Conservation (phyloP, 2,113 vertebrate species). For the Pycnonotus jocosus region DNA sequence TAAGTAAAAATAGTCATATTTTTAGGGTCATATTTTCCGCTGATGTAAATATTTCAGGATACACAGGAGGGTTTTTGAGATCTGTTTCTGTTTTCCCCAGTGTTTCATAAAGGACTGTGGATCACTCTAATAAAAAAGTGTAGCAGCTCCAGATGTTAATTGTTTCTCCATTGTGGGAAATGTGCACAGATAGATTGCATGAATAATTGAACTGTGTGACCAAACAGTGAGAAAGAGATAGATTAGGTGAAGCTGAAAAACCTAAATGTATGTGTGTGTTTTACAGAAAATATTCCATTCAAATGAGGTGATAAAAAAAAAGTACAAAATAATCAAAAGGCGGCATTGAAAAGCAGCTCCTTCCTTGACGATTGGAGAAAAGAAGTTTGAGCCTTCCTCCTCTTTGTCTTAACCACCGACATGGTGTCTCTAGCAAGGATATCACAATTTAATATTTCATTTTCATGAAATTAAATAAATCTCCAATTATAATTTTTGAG, state of each 20-base stretch:
- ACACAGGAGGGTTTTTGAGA: accelerated
- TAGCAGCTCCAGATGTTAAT: neutral
- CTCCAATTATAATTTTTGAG: neutral
- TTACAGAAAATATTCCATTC: neutral
- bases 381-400: neutral
- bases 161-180: neutral
- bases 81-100: neutral
- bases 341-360: neutral
- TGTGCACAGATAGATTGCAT: neutral
- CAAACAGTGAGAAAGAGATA: neutral
- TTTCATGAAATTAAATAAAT: neutral
- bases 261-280: neutral
- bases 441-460: neutral
- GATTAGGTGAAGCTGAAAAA: neutral
- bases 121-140: neutral
- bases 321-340: neutral
- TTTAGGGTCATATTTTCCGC: neutral
- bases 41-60: neutral
- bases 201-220: neutral
- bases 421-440: neutral
- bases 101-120: neutral
- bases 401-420: neutral
- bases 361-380: neutral
- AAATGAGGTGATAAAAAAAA: no score
- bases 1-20: neutral